A percentile compares a stretch with the other conserved stretches of the same genome.
Evolutionary conservation across 2,888 invertebrate species (phyloP).

Genomic region (Pardosa pseudoannulata): DNA sequence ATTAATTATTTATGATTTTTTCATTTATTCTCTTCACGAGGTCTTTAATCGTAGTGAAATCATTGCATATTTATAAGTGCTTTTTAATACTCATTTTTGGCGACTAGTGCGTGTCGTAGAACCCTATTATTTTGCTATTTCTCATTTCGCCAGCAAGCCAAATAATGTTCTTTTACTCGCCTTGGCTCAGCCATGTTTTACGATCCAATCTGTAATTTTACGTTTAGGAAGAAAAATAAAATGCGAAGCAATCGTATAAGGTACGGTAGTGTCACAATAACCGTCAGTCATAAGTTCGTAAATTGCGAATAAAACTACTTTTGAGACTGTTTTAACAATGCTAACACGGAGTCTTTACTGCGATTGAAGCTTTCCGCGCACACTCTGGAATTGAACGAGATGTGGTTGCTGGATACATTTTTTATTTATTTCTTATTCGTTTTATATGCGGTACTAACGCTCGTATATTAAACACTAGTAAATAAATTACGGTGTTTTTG

Average conservation of each 20-base stretch:
- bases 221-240: constrained; percentile 24
- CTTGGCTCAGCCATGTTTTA: constrained; percentile 45
- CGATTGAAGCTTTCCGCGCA: constrained; percentile 32
- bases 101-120: constrained; percentile 15
- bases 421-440: constrained; percentile 36
- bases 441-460: constrained; percentile 39
- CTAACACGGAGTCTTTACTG: constrained; percentile 41
- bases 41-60: no score
- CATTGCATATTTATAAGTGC: no score
- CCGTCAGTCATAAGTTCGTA: constrained; percentile 60
- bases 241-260: constrained; percentile 22
- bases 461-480: no score
- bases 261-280: constrained; percentile 49
- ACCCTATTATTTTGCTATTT: constrained; percentile 60
- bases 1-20: no score
- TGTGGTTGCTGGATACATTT: constrained; percentile 32
- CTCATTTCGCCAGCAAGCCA: constrained; percentile 30
- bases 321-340: constrained; percentile 57
- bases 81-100: not conserved
- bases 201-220: constrained; percentile 47
- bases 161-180: constrained; percentile 14
- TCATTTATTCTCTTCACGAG: no score
- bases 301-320: constrained; percentile 65
- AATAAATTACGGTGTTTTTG: no score
- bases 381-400: constrained; percentile 24